These are phyloP conservation scores for Brachionus angularis DNA, from an alignment of 1,140 invertebrate species.

Conservation along the genomic window DNA sequence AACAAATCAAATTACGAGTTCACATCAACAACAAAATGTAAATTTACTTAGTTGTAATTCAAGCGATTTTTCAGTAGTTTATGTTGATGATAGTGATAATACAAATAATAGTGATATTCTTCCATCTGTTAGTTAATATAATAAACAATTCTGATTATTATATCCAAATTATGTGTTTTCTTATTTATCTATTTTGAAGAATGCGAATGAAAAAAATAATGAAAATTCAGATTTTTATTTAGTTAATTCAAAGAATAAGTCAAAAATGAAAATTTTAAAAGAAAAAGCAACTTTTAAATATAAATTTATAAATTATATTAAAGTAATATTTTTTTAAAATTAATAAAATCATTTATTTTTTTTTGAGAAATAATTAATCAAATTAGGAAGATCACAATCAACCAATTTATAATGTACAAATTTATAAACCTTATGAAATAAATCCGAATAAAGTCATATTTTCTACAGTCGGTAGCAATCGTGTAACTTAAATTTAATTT, in stretches of 20 bases:
- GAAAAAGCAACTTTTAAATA: slow-evolving; percentile 1
- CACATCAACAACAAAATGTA: background rate
- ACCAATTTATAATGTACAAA: slow-evolving; percentile 17
- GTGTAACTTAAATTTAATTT: background rate
- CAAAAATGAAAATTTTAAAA: background rate
- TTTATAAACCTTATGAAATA: slow-evolving; percentile 8
- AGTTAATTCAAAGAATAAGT: too few species aligned
- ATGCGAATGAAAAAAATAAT: too few species aligned
- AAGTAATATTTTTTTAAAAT: background rate
- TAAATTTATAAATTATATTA: slow-evolving; percentile 8
- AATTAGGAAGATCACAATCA: slow-evolving; percentile 23
- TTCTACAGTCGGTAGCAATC: slow-evolving; percentile 2
- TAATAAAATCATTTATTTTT: too few species aligned
- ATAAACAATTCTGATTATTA: too few species aligned
- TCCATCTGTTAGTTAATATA: too few species aligned
- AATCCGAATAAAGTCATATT: background rate
- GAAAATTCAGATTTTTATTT: too few species aligned
- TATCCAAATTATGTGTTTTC: too few species aligned
- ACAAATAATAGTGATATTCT: background rate
- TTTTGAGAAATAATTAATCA: too few species aligned
- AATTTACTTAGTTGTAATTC: slow-evolving; percentile 25
- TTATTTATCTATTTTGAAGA: too few species aligned
- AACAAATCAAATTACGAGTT: background rate
- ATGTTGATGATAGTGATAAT: slow-evolving; percentile 25
- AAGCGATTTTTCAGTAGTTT: slow-evolving; percentile 16